A percentile compares a stretch with the other conserved stretches of the same genome.
These are phyloP conservation scores for Apodemia hepburni DNA, from an alignment of 2,888 invertebrate species.

Conservation along the genomic window DNA sequence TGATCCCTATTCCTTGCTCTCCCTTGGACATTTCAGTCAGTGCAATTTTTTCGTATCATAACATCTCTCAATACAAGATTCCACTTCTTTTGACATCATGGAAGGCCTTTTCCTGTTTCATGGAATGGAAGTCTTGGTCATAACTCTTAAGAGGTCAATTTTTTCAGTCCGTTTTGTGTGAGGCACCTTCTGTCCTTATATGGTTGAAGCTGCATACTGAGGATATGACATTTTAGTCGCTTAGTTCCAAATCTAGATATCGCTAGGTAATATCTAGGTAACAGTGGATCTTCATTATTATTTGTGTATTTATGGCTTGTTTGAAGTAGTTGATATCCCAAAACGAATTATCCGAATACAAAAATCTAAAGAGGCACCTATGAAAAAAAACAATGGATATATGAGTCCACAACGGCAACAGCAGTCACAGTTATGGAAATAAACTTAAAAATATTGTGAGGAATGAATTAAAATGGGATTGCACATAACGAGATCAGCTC, in stretches of 20 bases:
- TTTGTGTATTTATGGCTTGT: too few species aligned
- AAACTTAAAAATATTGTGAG: constrained; percentile 35
- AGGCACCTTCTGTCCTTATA: too few species aligned
- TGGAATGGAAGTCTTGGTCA: too few species aligned
- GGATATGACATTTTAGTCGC: too few species aligned
- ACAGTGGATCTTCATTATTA: too few species aligned
- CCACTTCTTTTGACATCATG: constrained; percentile 30
- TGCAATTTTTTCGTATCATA: neutral
- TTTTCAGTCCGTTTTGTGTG: too few species aligned
- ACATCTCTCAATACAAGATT: neutral
- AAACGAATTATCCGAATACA: constrained; percentile 37
- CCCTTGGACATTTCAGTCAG: neutral
- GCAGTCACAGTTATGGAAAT: constrained; percentile 36
- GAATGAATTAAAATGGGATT: constrained; percentile 56
- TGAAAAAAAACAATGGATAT: constrained; percentile 28
- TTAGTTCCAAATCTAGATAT: too few species aligned
- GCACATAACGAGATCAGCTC: constrained; percentile 66
- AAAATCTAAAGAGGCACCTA: constrained; percentile 37
- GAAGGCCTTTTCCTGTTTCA: too few species aligned
- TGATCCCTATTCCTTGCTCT: neutral
- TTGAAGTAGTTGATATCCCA: neutral
- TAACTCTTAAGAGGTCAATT: too few species aligned
- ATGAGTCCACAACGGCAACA: constrained; percentile 27
- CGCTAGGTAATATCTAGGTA: too few species aligned
- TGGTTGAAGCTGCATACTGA: too few species aligned